Evolutionary conservation across 2,888 invertebrate genomes (phyloP), one percentile per base, ranked within the genome.

Genomic region (Ochropleura plecta): DNA sequence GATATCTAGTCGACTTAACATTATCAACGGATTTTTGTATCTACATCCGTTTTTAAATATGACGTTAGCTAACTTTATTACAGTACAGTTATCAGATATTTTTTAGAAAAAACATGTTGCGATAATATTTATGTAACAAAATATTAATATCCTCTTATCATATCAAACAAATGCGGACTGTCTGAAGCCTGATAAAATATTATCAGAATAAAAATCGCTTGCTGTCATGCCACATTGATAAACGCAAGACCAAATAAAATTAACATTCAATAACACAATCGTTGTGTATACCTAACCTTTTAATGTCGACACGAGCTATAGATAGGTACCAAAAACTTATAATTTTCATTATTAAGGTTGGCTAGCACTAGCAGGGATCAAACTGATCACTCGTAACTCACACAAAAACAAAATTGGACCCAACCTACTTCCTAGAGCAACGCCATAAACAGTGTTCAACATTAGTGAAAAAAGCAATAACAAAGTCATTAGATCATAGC

Each of bases 71-170:
- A 3, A 14, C 48, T 48, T 40, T 57, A 53, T n/a, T n/a, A n/a
- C n/a, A n/a, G n/a, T n/a, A n/a, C n/a, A n/a, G n/a, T n/a, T n/a
- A n/a, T n/a, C n/a, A n/a, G n/a, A n/a, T n/a, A n/a, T n/a, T n/a
- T n/a, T n/a, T n/a, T n/a, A n/a, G n/a, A n/a, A n/a, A 10, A 53
- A 70, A 20, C 7, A 18, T 18, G 14, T 46, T 46, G 5, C 1
- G 18, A 14, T 46, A 48, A 57, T 40, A 51, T 40, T n/a, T 51
- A 73, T 59, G 18, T n/a, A 57, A 73, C 5, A 42, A 73, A 42
- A 14, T 55, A 5, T 16, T 48, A 68, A 12, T n/a, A 67, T 48
- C 7, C 7, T n/a, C n/a, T 3, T 73, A 73, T 18, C 46, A 18
- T 3, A 18, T 12, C 14, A 5, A 14, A 20, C 9, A 20, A 48